Percentiles rank a stretch among this genome's conserved stretches.
Evolutionary conservation across 2,797 vertebrate genomes (phyloP).

Genomic region (Antennarius maculatus): DNA sequence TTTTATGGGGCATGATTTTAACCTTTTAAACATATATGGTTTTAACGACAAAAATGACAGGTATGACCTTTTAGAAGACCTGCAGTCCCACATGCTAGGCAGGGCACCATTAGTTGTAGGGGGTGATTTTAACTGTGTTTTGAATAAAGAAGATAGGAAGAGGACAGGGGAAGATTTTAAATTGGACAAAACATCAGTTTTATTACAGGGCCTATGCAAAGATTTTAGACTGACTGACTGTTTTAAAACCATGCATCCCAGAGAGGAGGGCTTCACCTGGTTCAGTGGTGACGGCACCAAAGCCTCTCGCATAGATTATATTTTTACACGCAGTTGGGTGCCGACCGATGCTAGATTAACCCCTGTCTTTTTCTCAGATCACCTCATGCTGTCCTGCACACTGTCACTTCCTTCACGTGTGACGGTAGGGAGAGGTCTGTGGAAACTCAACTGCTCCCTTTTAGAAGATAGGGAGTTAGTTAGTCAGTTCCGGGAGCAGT

Average conservation of each 20-base stretch:
- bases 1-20: too few relatives aligned
- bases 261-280: constrained; percentile 3
- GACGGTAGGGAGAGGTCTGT: background rate
- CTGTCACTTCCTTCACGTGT: background rate
- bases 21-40: too few relatives aligned
- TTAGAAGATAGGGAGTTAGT: too few relatives aligned
- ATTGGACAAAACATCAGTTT: too few relatives aligned
- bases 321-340: background rate
- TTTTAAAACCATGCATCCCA: too few relatives aligned
- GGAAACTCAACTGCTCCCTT: background rate
- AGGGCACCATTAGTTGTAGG: background rate
- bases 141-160: background rate
- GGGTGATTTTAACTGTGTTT: background rate
- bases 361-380: background rate
- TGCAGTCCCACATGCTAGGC: too few relatives aligned
- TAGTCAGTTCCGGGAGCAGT: too few relatives aligned
- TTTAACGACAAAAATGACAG: too few relatives aligned
- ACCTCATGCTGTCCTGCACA: background rate
- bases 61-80: too few relatives aligned
- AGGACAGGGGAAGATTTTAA: background rate
- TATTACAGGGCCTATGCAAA: too few relatives aligned
- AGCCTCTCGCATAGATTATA: background rate
- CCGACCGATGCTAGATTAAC: background rate
- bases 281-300: constrained; percentile 2
- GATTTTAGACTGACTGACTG: too few relatives aligned